These are phyloP conservation scores for Drosophila neocordata DNA, from an alignment of 1,140 invertebrate species.

Conservation along the genomic window DNA sequence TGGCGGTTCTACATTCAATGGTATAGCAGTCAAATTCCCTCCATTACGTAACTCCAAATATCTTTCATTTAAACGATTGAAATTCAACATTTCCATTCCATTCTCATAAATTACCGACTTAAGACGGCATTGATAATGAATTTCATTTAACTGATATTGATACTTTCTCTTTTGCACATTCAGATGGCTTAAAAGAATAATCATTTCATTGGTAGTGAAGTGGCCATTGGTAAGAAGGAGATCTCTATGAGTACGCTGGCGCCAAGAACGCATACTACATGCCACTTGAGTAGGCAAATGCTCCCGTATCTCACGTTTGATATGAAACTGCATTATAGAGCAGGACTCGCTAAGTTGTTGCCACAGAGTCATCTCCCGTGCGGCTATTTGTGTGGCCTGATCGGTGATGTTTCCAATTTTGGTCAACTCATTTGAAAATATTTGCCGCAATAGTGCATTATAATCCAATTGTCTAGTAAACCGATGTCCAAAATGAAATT, in stretches of 20 bases:
- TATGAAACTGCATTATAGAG: conserved; percentile 59
- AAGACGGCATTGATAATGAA: conserved; percentile 25
- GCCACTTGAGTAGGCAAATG: conserved; percentile 84
- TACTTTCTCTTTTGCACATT: conserved; percentile 77
- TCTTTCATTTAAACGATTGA: conserved; percentile 23
- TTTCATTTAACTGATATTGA: conserved; percentile 6
- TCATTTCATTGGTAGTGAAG: conserved; percentile 87
- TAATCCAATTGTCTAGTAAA: conserved; percentile 88
- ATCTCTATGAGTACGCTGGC: conserved; percentile 85
- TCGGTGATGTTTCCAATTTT: conserved; percentile 84
- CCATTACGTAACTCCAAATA: conserved; percentile 9
- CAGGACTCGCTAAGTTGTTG: conserved; percentile 86
- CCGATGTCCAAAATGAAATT: conserved; percentile 87
- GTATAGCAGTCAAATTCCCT: conserved; percentile 85
- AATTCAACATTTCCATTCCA: conserved; percentile 39
- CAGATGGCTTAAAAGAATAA: conserved; percentile 86
- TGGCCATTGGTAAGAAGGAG: conserved; percentile 84
- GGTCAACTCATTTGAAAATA: conserved; percentile 84
- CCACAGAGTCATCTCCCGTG: conserved; percentile 88
- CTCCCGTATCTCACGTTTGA: conserved; percentile 84
- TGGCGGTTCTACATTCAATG: conserved; percentile 84
- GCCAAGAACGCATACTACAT: conserved; percentile 84
- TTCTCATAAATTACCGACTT: conserved; percentile 33
- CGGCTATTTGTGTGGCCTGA: conserved; percentile 86
- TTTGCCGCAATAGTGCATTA: conserved; percentile 86